phyloP scores from a whole-genome alignment of 2,113 vertebrate species.

The Prunella himalayana region DNA sequence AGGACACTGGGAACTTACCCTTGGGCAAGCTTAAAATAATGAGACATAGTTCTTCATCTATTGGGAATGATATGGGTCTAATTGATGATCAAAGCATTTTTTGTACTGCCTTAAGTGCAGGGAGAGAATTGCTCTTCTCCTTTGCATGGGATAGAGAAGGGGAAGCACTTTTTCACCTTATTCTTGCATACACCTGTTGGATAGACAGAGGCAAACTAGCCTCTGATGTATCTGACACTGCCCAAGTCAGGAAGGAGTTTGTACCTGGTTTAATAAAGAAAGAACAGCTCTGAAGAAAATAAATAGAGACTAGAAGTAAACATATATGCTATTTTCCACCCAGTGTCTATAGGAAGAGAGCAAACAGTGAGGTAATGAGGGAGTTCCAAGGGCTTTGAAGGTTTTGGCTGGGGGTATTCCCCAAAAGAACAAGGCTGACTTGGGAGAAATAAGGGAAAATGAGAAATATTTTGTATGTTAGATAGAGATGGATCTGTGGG shows the following conservation, averaged over 20 bases:
- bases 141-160: background rate
- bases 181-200: background rate
- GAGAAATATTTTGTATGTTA: background rate
- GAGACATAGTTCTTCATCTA: constrained; percentile 39
- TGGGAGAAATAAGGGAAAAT: background rate
- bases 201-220: background rate
- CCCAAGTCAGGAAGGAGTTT: background rate
- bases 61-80: constrained; percentile 39
- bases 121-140: background rate
- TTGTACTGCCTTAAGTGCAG: constrained; percentile 2
- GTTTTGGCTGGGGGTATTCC: background rate
- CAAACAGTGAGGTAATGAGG: background rate
- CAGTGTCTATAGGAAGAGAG: background rate
- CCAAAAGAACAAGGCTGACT: background rate
- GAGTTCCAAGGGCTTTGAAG: background rate
- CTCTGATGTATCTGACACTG: background rate
- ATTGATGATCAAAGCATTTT: constrained; percentile 29
- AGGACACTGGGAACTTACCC: constrained; percentile 42
- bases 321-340: background rate
- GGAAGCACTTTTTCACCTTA: background rate
- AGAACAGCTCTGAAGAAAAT: background rate
- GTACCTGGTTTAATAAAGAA: background rate
- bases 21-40: constrained; percentile 30
- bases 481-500: background rate
- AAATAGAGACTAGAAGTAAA: background rate